A percentile compares a stretch with the other conserved stretches of the same genome.
phyloP scores from a whole-genome alignment of 2,797 vertebrate species.

The Chaetodon trifasciatus region DNA sequence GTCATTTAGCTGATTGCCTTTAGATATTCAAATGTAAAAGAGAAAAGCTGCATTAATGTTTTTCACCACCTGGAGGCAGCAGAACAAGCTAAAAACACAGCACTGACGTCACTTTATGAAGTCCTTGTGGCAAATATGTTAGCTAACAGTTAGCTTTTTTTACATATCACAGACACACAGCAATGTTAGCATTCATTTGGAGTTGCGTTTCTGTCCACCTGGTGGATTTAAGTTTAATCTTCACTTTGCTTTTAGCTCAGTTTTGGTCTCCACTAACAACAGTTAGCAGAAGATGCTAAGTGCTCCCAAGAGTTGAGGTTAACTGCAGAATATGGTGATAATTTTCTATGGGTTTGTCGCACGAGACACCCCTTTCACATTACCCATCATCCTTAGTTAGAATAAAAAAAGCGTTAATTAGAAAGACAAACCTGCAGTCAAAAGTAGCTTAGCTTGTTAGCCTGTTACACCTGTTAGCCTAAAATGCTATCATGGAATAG shows the following conservation, averaged over 20 bases:
- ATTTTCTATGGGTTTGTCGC: neutral
- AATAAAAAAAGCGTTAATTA: neutral
- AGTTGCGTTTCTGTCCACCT: neutral
- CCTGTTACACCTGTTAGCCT: constrained; percentile 1
- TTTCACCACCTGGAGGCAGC: constrained; percentile 42
- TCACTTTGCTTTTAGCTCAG: neutral
- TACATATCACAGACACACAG: neutral
- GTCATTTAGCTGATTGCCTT: neutral
- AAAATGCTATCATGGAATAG: neutral
- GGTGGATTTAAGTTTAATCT: neutral
- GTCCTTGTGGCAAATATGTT: neutral
- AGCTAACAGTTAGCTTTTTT: neutral
- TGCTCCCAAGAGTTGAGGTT: neutral
- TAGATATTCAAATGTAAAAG: neutral
- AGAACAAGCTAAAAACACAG: constrained; percentile 3
- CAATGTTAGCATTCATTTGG: neutral
- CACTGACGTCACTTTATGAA: neutral
- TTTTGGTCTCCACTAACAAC: neutral
- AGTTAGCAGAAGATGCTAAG: constrained; percentile 1
- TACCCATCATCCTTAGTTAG: neutral
- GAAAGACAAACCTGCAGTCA: neutral
- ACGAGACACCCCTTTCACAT: neutral
- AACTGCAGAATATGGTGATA: neutral
- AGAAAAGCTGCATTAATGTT: neutral
- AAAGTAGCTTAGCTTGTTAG: constrained; percentile 13